Conservation (phyloP, 2,888 invertebrate species). For the Pterostichus madidus region DNA sequence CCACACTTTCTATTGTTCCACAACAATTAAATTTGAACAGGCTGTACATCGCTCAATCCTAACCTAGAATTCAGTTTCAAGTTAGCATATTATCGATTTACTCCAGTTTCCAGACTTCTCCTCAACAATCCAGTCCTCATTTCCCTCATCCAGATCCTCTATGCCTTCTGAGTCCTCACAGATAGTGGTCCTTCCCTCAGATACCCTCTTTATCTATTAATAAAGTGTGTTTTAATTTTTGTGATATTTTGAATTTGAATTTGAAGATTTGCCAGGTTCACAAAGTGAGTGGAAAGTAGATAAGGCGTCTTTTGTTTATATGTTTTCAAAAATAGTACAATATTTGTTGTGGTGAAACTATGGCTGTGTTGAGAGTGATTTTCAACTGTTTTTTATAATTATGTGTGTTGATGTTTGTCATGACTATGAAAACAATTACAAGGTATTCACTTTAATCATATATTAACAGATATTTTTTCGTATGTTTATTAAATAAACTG, state of each 20-base stretch:
- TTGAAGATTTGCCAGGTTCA: slow-evolving; percentile 20
- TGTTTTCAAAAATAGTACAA: slow-evolving; percentile 7
- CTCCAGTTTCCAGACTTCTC: not conserved
- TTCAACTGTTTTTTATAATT: slow-evolving; percentile 31
- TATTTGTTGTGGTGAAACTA: not conserved
- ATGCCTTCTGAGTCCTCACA: not conserved
- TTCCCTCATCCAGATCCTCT: slow-evolving; percentile 1
- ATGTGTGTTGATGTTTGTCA: not conserved
- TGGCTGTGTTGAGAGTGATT: not conserved
- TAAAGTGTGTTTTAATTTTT: slow-evolving; percentile 24
- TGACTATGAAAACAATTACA: slow-evolving; percentile 1
- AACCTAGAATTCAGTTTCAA: slow-evolving; percentile 36
- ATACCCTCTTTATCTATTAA: slow-evolving; percentile 17
- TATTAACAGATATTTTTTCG: not conserved
- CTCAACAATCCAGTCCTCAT: slow-evolving; percentile 3
- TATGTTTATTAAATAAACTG: too few relatives aligned
- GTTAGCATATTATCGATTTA: slow-evolving; percentile 30
- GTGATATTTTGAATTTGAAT: not conserved
- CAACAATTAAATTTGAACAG: not conserved
- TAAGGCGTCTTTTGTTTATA: not conserved
- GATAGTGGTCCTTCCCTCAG: not conserved
- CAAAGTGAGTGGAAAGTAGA: slow-evolving; percentile 11
- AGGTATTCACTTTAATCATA: not conserved
- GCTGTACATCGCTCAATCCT: not conserved
- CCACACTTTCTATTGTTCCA: not conserved